These are phyloP conservation scores for Syngnathus floridae DNA, from an alignment of 2,113 vertebrate species.

Conservation along the genomic window DNA sequence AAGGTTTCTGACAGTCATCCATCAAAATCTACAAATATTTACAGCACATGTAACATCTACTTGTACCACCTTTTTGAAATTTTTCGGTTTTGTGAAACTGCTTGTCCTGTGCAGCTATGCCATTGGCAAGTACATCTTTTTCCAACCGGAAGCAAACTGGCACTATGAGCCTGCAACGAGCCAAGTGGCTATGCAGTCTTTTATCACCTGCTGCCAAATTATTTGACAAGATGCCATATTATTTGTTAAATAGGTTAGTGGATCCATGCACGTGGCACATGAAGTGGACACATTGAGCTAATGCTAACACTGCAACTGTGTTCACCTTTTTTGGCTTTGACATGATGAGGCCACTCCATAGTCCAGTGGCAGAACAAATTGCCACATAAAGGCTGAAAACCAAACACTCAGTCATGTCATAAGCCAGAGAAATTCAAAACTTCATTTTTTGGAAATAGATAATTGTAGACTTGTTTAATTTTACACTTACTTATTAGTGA, in stretches of 20 bases:
- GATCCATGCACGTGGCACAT: too few relatives aligned
- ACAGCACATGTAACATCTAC: too few relatives aligned
- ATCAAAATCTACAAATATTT: neutral
- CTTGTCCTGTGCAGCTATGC: too few relatives aligned
- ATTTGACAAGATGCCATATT: too few relatives aligned
- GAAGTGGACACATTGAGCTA: too few relatives aligned
- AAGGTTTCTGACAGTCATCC: neutral
- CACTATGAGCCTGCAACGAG: too few relatives aligned
- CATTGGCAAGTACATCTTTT: too few relatives aligned
- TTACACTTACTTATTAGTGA: neutral
- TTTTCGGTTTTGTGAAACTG: neutral
- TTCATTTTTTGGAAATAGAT: neutral
- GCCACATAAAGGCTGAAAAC: neutral
- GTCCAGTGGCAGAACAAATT: too few relatives aligned
- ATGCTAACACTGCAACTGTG: neutral
- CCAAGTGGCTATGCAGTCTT: too few relatives aligned
- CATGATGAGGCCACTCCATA: neutral
- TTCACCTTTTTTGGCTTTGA: neutral
- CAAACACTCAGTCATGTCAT: neutral
- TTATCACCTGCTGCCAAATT: too few relatives aligned
- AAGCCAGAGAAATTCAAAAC: neutral
- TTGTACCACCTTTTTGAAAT: neutral
- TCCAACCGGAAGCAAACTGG: too few relatives aligned
- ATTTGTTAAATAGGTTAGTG: too few relatives aligned
- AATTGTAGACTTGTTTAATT: neutral